Base-by-base conservation (phyloP, 2,888 invertebrate species). In the Dryococelus australis region DNA sequence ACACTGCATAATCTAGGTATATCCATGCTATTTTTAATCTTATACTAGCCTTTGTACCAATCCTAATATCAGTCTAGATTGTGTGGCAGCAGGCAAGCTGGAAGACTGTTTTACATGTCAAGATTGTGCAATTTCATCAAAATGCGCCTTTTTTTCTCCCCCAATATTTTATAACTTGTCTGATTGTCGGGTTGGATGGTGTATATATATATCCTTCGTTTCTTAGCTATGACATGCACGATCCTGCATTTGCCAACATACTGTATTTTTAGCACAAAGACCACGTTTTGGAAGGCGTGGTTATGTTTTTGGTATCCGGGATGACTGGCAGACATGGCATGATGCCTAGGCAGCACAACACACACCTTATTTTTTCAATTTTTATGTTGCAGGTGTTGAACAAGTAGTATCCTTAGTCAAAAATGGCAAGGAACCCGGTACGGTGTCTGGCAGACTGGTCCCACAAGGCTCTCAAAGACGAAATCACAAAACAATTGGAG, bases 361-460 rank as follows among this genome's bases (percentile, higher is more conserved):
- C 20, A 6, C 1, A 16, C 65, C 20, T 65, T 65, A 20, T 65
- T 65, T 65, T n/a, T 65, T 65, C 65, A 65, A 65, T 65, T 65
- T 65, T 65, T 65, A n/a, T 65, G 65, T 65, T 65, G 65, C 65
- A 65, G 65, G 65, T 65, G 65, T 65, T 65, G 65, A 65, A 65
- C 65, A 65, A 65, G 65, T 65, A 65, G 65, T 65, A n/a, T 65
- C 65, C 65, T 65, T 65, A 65, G 65, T 65, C 65, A 65, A 65
- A 65, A 65, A 65, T 65, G 65, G 65, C 65, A 65, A 65, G 65
- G 65, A 65, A 65, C 65, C n/a, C 65, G n/a, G 65, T 65, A n/a
- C n/a, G 65, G 65, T 65, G 65, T 65, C 65, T 65, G 65, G 65
- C 65, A 65, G 65, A 65, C 65, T 65, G 65, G 20, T 65, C 65